A percentile compares a stretch with the other conserved stretches of the same genome.
Conservation (phyloP, 2,797 vertebrate genomes). For the Philypnodon macrostomus region DNA sequence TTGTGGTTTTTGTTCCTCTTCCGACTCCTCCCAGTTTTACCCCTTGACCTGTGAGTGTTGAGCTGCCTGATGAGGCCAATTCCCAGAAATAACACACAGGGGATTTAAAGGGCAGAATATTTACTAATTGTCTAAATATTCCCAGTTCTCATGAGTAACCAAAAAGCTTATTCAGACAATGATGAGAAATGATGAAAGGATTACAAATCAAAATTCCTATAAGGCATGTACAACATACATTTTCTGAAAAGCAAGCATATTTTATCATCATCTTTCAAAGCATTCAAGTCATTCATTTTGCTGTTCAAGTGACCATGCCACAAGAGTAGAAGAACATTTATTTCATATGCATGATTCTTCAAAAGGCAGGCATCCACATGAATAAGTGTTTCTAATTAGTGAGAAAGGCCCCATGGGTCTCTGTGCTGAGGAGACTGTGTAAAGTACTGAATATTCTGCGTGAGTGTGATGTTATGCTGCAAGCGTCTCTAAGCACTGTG, state of each 20-base stretch:
- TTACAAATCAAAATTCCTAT: too few species aligned
- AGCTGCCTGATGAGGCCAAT: slow-evolving; percentile 52
- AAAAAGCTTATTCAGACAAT: neutral
- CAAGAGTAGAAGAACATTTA: slow-evolving; percentile 1
- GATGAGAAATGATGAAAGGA: too few species aligned
- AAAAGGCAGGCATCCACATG: slow-evolving; percentile 22
- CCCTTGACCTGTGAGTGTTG: slow-evolving; percentile 42
- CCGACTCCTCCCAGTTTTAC: slow-evolving; percentile 37
- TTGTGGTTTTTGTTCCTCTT: slow-evolving; percentile 54
- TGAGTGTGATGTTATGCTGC: too few species aligned
- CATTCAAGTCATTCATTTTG: too few species aligned
- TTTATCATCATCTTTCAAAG: too few species aligned
- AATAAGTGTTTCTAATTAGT: slow-evolving; percentile 45
- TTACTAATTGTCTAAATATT: too few species aligned
- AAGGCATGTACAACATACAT: too few species aligned
- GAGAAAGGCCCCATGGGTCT: slow-evolving; percentile 24
- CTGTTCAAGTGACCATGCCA: neutral
- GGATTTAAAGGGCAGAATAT: slow-evolving; percentile 36
- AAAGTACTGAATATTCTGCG: slow-evolving; percentile 49
- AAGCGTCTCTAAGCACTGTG: too few species aligned
- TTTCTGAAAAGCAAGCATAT: too few species aligned
- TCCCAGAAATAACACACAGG: slow-evolving; percentile 52
- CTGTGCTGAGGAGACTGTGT: slow-evolving; percentile 18
- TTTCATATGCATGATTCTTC: slow-evolving; percentile 7
- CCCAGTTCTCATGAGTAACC: slow-evolving; percentile 1